Percentiles rank a stretch among this genome's conserved stretches.
These are phyloP conservation scores for Lepidonotus clava DNA, from an alignment of 2,888 invertebrate genomes.

Conservation along the genomic window DNA sequence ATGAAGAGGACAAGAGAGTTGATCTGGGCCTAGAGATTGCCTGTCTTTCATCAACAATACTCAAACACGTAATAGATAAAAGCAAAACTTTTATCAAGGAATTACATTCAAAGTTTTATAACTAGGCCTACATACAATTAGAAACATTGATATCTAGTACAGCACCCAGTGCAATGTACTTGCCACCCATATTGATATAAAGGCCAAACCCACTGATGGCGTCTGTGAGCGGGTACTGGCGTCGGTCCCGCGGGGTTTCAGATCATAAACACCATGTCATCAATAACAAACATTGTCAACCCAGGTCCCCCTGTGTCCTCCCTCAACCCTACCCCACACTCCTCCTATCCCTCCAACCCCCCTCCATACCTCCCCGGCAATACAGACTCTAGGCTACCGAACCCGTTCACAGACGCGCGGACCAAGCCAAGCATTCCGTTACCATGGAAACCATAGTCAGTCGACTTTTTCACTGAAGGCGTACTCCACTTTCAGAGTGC, in stretches of 20 bases:
- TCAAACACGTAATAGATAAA: too few species aligned
- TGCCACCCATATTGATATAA: not conserved
- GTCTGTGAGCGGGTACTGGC: not conserved
- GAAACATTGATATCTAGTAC: too few species aligned
- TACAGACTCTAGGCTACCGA: not conserved
- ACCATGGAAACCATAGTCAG: constrained; percentile 10
- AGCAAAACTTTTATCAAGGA: too few species aligned
- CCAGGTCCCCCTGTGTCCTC: not conserved
- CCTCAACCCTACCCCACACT: not conserved
- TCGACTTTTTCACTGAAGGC: not conserved
- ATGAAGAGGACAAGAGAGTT: too few species aligned
- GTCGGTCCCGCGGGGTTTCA: not conserved
- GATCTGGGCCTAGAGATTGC: too few species aligned
- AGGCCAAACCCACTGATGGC: not conserved
- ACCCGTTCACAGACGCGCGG: not conserved
- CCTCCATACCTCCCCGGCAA: not conserved
- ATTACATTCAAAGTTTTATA: too few species aligned
- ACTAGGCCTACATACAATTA: too few species aligned
- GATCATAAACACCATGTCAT: constrained; percentile 21
- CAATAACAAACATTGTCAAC: constrained; percentile 14
- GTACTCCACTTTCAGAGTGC: not conserved
- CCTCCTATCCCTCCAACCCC: not conserved
- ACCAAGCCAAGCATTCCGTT: constrained; percentile 39
- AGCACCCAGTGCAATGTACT: too few species aligned
- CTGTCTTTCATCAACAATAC: too few species aligned